Conservation (phyloP, 2,797 vertebrate genomes). For the Lepilemur ruficaudatus region DNA sequence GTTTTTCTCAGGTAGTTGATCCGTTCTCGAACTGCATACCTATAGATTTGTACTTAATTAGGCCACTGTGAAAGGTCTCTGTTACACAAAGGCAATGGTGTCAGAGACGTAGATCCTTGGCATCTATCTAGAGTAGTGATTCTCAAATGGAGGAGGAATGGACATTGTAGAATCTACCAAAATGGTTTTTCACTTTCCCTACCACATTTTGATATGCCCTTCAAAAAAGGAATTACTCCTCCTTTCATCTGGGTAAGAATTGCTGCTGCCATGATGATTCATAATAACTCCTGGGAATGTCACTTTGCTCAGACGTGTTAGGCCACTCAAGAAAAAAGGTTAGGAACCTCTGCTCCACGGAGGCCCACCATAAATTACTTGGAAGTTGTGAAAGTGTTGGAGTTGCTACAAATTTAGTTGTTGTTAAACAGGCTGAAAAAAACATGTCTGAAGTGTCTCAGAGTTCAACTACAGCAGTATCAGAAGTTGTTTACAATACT, state of each 20-base stretch:
- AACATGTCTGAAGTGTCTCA: background rate
- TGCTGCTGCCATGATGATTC: background rate
- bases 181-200: background rate
- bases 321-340: background rate
- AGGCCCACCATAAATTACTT: background rate
- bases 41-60: background rate
- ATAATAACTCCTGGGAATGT: background rate
- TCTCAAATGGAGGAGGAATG: background rate
- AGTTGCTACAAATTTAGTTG: background rate
- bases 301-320: background rate
- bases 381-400: background rate
- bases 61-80: background rate
- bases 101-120: background rate
- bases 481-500: background rate
- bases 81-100: background rate
- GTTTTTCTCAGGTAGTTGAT: background rate
- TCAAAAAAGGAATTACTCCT: background rate
- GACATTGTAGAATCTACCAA: background rate
- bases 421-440: background rate
- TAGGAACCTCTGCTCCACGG: background rate
- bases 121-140: background rate
- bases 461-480: background rate
- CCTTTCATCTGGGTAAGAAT: background rate
- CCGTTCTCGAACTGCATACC: background rate
- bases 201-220: background rate